A percentile compares a stretch with the other conserved stretches of the same genome.
These are phyloP conservation scores for Bungarus multicinctus DNA, from an alignment of 2,113 vertebrate genomes.

Conservation along the genomic window DNA sequence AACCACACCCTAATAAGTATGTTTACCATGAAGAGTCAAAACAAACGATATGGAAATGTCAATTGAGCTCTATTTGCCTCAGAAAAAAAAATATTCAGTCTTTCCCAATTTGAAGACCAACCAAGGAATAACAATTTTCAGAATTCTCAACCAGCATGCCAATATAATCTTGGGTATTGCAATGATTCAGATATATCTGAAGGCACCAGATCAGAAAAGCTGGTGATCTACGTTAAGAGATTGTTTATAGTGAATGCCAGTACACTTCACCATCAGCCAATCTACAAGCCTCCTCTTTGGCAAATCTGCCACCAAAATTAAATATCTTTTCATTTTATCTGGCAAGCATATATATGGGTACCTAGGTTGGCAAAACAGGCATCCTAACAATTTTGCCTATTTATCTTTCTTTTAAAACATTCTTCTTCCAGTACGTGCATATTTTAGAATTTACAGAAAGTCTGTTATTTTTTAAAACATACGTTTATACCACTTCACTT, in stretches of 20 bases:
- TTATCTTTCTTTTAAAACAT: background rate
- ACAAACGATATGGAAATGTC: slow-evolving; percentile 28
- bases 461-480: background rate
- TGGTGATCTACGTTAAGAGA: background rate
- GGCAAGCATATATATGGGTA: background rate
- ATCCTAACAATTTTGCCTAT: background rate
- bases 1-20: slow-evolving; percentile 45
- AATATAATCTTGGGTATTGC: background rate
- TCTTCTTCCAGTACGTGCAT: background rate
- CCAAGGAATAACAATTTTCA: background rate
- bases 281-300: background rate
- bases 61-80: slow-evolving; percentile 34
- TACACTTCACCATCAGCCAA: background rate
- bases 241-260: background rate
- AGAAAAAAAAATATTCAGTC: background rate
- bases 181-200: background rate
- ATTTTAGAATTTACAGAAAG: background rate
- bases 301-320: background rate
- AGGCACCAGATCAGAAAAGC: slow-evolving; percentile 15
- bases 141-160: background rate
- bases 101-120: background rate
- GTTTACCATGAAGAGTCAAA: slow-evolving; percentile 37
- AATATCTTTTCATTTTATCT: background rate
- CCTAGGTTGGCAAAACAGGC: background rate
- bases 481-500: too few species aligned